Conservation (phyloP, 2,113 vertebrate species). For the Orientallactaga bullata region DNA sequence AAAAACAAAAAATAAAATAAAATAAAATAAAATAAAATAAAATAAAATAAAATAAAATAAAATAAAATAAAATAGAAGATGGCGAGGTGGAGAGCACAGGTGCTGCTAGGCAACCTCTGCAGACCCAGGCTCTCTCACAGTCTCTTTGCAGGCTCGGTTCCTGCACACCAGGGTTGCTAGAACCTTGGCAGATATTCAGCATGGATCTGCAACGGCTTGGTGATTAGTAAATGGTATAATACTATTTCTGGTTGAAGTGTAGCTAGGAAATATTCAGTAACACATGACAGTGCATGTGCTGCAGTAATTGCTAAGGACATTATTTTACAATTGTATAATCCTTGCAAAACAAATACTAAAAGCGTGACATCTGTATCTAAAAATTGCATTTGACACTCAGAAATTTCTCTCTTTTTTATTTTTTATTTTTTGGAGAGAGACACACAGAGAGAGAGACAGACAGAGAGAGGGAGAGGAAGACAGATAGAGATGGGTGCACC, state of each 20-base stretch:
- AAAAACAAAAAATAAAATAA: too few relatives aligned
- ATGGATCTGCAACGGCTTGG: not conserved
- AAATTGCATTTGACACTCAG: not conserved
- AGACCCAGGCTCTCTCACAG: not conserved
- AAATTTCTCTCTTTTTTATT: too few relatives aligned
- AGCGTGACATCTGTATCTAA: rapidly evolving
- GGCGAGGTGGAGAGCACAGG: not conserved
- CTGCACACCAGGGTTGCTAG: not conserved
- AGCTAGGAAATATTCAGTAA: not conserved
- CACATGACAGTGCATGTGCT: not conserved
- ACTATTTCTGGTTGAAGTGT: not conserved
- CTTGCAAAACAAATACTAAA: not conserved
- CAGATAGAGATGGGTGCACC: too few relatives aligned
- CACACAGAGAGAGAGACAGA: too few relatives aligned
- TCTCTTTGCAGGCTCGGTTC: not conserved
- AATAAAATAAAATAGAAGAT: too few relatives aligned
- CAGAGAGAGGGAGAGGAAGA: too few relatives aligned
- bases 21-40: too few relatives aligned
- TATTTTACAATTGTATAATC: not conserved
- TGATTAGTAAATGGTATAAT: not conserved
- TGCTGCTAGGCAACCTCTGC: rapidly evolving
- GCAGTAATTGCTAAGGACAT: not conserved
- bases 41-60: too few relatives aligned
- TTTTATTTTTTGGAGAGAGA: too few relatives aligned
- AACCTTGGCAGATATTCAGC: not conserved